Base-by-base conservation (phyloP, 1,140 invertebrate species). In the Trichogramma pretiosum region DNA sequence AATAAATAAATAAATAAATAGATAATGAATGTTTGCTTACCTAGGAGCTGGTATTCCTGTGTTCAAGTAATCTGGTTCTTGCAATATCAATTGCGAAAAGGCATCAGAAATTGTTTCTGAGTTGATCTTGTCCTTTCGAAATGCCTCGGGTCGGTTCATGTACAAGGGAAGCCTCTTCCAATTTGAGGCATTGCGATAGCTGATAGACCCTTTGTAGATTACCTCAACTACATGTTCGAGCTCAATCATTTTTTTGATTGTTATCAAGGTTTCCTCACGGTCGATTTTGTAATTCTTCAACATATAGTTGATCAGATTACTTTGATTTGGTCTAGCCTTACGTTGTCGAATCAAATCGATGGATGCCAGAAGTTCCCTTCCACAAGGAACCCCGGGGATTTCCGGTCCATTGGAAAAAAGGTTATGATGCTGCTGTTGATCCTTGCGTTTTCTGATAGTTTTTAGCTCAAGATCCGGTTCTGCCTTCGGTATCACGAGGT, bases 191-290 rank as follows among this genome's bases (percentile, higher is more conserved):
- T 88, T 89, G 54, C 87, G 73, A 58, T 89, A 90, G 66, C 84
- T 87, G 36, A 81, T 84, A 67, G 79, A 85, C 53, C 87, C 85
- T 69, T 91, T 90, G 67, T 89, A 90, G 57, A 89, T 85, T 5
- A 90, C 87, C 75, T 86, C 86, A 44, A 87, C 79, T 11, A 91
- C 83, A 51, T 81, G 79, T 62, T 83, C 82, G 33, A 77, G 77
- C 56, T 86, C 83, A 3, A 89, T 80, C 54, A 88, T 76, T 62
- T 77, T 75, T 62, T 86, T 81, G 2, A 91, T 67, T 65, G 86
- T 82, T 21, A 77, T 74, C 59, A 83, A 83, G 9, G 85, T 85
- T 42, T 86, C 84, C 37, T 75, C 72, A 7, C 77, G 77, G 58
- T 77, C 74, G n/a, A 87, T 76, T 54, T 82, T 79, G 60, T 82